Base-by-base conservation (phyloP, 2,113 vertebrate species). In the Rhynchopsitta pachyrhyncha region DNA sequence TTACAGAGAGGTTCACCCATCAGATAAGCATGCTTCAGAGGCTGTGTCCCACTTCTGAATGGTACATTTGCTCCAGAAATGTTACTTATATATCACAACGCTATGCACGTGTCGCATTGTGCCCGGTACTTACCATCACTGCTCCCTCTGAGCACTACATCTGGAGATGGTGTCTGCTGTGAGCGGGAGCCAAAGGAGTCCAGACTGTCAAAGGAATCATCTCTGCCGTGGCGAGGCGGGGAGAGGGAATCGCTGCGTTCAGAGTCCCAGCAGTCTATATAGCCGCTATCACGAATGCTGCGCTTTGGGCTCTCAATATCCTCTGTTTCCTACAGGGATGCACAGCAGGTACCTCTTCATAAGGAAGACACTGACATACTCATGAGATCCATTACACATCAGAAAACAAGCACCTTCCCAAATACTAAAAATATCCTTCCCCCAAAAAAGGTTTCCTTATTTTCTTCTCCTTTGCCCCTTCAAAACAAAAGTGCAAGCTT, bases 191-290 rank as follows among this genome's bases (percentile, higher is more conserved):
- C 99, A 82, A 99, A 99, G 82, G 99, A 99, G 97, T 99, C 99
- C 98, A 99, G 98, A 52, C 99, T 99, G 98, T 99, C 99, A 85
- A 99, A 99, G 86, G 99, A 99, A 96, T 99, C 99, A 98, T 99
- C 99, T 86, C 99, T 97, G 92, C 98, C 98, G 87, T 99, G 99
- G 44, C 98, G 99, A 53, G 99, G 99, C 0, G 99, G 99, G 8
- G 99, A 99, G 17, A 99, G 98, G 22, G 99, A 99, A 94, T 99
- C 99, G 1, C 99, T 99, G 97, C 99, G 99, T 83, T 99, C 99
- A 0, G 99, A 99, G 93, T 99, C 99, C 99, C 99, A 99, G 98
- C 99, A 99, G 98, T 99, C 99, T 77, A 99, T 98, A 79, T 99
- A 99, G 92, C 99, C 99, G 0, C 99, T 99, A 98, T 99, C 99